Percentiles rank a stretch among this genome's conserved stretches.
Conservation (phyloP, 2,797 vertebrate genomes). For the Linurgus olivaceus region DNA sequence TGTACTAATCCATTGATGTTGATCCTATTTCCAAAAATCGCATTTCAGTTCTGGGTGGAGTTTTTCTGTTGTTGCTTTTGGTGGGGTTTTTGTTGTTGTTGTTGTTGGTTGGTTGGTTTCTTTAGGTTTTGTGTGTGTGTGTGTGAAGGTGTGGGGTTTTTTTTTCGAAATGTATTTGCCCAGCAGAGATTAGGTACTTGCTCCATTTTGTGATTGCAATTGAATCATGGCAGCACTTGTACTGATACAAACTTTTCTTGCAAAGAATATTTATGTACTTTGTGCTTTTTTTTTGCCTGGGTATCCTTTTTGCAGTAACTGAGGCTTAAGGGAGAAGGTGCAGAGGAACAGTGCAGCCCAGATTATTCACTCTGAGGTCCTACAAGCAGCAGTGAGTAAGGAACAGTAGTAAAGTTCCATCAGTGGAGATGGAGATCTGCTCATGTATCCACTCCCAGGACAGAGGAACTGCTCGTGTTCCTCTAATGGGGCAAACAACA, state of each 20-base stretch:
- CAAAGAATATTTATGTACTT: accelerated
- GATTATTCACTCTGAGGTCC: neutral
- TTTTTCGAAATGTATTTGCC: neutral
- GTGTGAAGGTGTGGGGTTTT: accelerated
- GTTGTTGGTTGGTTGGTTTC: too few relatives aligned
- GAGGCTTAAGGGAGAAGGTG: neutral
- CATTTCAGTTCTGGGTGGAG: neutral
- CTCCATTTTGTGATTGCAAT: neutral
- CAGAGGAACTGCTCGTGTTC: accelerated
- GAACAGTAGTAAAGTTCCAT: neutral
- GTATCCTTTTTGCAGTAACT: neutral
- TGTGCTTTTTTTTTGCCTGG: neutral
- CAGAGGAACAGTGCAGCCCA: neutral
- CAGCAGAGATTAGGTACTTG: neutral
- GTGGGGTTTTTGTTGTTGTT: neutral
- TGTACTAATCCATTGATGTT: neutral
- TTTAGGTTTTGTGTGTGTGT: too few relatives aligned
- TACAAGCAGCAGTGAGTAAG: neutral
- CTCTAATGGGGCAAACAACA: neutral
- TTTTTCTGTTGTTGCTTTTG: neutral
- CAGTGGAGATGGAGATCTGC: too few relatives aligned
- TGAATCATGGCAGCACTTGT: neutral
- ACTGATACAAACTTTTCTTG: neutral
- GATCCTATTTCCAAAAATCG: accelerated
- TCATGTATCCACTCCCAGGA: accelerated